Conservation (phyloP, 2,888 invertebrate species). For the Helicoverpa assulta region DNA sequence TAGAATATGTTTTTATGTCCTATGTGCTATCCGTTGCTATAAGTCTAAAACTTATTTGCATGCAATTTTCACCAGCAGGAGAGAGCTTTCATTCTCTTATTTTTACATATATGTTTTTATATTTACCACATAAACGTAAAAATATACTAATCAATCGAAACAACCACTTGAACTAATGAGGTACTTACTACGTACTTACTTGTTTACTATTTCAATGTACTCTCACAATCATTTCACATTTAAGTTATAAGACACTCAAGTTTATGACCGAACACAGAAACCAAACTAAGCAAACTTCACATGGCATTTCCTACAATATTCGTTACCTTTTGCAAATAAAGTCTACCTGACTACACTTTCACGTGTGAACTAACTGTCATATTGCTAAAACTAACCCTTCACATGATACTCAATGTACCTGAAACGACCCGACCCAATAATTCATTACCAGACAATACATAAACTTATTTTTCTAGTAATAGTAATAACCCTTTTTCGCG, state of each 20-base stretch:
- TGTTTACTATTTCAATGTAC: background rate
- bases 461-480: constrained; percentile 86
- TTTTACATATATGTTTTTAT: too few relatives aligned
- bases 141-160: too few relatives aligned
- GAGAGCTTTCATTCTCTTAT: too few relatives aligned
- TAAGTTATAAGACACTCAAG: constrained; percentile 1
- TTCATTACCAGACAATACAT: constrained; percentile 88
- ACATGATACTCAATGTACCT: constrained; percentile 88
- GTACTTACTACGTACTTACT: constrained; percentile 33
- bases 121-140: too few relatives aligned
- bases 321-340: constrained; percentile 42
- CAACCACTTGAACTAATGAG: background rate
- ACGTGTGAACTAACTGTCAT: constrained; percentile 88
- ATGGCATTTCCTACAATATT: background rate
- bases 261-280: background rate
- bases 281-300: background rate
- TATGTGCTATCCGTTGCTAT: too few relatives aligned
- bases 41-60: too few relatives aligned
- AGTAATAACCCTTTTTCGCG: constrained; percentile 88
- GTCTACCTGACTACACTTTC: constrained; percentile 83
- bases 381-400: constrained; percentile 87
- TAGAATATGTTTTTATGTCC: too few relatives aligned
- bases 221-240: background rate
- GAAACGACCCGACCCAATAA: constrained; percentile 89
- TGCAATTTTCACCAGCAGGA: too few relatives aligned